A percentile compares a stretch with the other conserved stretches of the same genome.
Conservation (phyloP, 2,888 invertebrate species). For the Brachylomia viminalis region DNA sequence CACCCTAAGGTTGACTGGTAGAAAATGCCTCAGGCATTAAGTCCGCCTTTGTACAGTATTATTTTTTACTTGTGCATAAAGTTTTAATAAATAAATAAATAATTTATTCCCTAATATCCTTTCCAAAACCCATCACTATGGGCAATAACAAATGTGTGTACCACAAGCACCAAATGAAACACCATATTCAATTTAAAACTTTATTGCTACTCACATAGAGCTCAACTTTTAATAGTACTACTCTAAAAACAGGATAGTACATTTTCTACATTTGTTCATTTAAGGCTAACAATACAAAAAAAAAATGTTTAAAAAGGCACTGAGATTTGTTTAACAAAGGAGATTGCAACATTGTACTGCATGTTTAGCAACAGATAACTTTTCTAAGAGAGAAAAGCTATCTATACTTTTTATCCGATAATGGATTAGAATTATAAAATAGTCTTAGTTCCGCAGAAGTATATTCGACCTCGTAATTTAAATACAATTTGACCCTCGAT, state of each 20-base stretch:
- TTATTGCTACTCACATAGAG: conserved; percentile 44
- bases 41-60: too few relatives aligned
- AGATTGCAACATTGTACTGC: conserved; percentile 14
- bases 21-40: too few relatives aligned
- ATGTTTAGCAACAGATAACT: neutral
- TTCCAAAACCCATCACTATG: neutral
- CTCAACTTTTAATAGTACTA: conserved; percentile 27
- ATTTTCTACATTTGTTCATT: conserved; percentile 6
- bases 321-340: conserved; percentile 34
- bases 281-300: conserved; percentile 16
- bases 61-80: too few relatives aligned
- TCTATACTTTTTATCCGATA: neutral
- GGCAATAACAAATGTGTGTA: neutral
- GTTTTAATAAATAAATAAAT: too few relatives aligned
- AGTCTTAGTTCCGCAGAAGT: neutral
- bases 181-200: conserved; percentile 26
- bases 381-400: conserved; percentile 18
- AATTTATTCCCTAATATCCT: neutral
- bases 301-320: conserved; percentile 35
- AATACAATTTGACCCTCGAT: neutral
- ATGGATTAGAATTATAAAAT: neutral
- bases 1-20: too few relatives aligned
- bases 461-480: neutral
- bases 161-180: conserved; percentile 39
- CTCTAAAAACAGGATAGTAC: conserved; percentile 4